Evolutionary conservation across 2,797 vertebrate genomes (phyloP).

Genomic region (Eremophila alpestris): DNA sequence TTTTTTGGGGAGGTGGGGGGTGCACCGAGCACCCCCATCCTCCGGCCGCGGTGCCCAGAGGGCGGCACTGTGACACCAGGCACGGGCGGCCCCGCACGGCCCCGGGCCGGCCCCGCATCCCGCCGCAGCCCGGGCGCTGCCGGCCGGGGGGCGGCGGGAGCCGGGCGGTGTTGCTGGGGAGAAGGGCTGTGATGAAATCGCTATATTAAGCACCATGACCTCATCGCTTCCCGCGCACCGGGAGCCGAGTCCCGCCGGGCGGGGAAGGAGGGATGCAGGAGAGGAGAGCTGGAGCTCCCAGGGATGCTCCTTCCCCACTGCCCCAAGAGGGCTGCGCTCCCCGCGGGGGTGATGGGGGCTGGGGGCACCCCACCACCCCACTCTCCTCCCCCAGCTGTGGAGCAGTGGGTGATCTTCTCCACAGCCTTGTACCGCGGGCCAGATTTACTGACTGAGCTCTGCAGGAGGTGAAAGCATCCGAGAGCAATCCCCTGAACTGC

Average conservation of each 20-base stretch:
- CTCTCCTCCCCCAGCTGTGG: too few species aligned
- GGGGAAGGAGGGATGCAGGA: background rate
- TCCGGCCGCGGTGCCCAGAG: slow-evolving; percentile 4
- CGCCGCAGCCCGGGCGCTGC: background rate
- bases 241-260: slow-evolving; percentile 34
- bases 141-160: slow-evolving; percentile 37
- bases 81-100: background rate
- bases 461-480: background rate
- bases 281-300: background rate
- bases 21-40: background rate
- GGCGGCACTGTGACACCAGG: slow-evolving; percentile 51
- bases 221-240: slow-evolving; percentile 69
- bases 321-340: background rate
- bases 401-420: background rate
- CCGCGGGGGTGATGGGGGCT: background rate
- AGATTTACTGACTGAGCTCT: background rate
- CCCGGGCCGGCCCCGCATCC: background rate
- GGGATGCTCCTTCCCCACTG: background rate
- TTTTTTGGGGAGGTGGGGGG: background rate
- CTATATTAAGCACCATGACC: slow-evolving; percentile 74
- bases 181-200: slow-evolving; percentile 66
- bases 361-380: background rate
- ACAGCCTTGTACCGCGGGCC: background rate
- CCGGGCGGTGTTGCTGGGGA: slow-evolving; percentile 65
- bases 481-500: background rate